A percentile compares a stretch with the other conserved stretches of the same genome.
Evolutionary conservation across 2,888 invertebrate species (phyloP).

Genomic region (Mythimna pallens): DNA sequence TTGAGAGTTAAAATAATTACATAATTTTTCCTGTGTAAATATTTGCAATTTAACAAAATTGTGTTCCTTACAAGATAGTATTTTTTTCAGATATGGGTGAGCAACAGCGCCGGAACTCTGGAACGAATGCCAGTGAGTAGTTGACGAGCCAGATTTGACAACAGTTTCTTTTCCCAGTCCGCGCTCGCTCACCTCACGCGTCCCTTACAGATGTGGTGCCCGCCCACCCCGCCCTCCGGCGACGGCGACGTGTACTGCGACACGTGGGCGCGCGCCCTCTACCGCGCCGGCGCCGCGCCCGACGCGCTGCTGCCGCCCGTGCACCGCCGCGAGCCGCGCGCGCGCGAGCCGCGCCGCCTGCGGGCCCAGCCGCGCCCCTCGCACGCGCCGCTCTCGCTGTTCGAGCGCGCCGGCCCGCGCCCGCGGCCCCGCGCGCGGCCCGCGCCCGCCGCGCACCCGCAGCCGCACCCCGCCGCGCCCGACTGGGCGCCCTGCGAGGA

Average conservation of each 20-base stretch:
- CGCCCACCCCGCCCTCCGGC: constrained; percentile 98
- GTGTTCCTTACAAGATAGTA: not conserved
- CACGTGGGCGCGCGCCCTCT: constrained; percentile 95
- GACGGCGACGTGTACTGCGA: constrained; percentile 98
- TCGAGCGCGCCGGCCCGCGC: constrained; percentile 90
- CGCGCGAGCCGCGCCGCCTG: constrained; percentile 93
- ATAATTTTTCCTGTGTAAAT: too few relatives aligned
- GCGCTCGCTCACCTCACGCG: constrained; percentile 2
- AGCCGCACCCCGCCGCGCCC: constrained; percentile 94
- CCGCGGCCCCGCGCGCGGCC: constrained; percentile 91
- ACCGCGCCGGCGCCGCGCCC: constrained; percentile 93
- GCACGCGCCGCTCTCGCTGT: constrained; percentile 93
- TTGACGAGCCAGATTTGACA: not conserved
- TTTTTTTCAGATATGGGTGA: constrained; percentile 94
- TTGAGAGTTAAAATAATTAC: too few relatives aligned
- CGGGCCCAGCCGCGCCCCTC: constrained; percentile 92
- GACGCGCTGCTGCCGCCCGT: constrained; percentile 93
- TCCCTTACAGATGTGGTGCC: constrained; percentile 96
- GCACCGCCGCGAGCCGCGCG: constrained; percentile 92
- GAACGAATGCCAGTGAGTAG: constrained; percentile 96
- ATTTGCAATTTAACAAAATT: not conserved
- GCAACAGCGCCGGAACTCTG: constrained; percentile 91
- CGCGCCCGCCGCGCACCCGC: constrained; percentile 84
- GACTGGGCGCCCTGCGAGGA: constrained; percentile 98
- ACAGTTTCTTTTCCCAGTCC: not conserved